A percentile compares a stretch with the other conserved stretches of the same genome.
Evolutionary conservation across 2,797 vertebrate genomes (phyloP).

Genomic region (Hephaestus fuliginosus): DNA sequence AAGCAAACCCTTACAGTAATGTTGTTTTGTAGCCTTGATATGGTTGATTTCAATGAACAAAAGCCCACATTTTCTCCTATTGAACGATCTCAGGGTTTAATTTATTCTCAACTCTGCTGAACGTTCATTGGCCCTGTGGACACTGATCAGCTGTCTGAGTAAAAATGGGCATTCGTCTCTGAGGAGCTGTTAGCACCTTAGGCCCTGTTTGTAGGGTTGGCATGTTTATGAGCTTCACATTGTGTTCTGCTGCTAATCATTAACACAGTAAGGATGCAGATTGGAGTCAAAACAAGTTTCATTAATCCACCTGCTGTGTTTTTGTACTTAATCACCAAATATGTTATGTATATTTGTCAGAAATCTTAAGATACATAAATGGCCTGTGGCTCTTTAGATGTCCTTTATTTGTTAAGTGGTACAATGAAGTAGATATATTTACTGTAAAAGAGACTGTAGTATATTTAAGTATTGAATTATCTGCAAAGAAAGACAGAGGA

Average conservation of each 20-base stretch:
- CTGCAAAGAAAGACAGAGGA: slow-evolving; percentile 17
- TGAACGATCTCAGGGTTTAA: slow-evolving; percentile 39
- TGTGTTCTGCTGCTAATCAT: slow-evolving; percentile 20
- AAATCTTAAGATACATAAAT: slow-evolving; percentile 6
- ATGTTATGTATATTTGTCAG: neutral
- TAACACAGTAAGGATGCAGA: slow-evolving; percentile 23
- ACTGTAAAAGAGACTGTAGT: slow-evolving; percentile 22
- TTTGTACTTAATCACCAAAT: neutral
- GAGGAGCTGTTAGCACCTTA: slow-evolving; percentile 42
- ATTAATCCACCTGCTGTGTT: neutral
- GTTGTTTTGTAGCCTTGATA: slow-evolving; percentile 39
- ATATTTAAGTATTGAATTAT: slow-evolving; percentile 32
- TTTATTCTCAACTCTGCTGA: slow-evolving; percentile 31
- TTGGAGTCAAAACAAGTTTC: slow-evolving; percentile 2
- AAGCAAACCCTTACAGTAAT: slow-evolving; percentile 41
- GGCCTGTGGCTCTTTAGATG: slow-evolving; percentile 22
- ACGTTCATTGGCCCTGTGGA: slow-evolving; percentile 15
- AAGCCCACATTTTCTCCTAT: slow-evolving; percentile 40
- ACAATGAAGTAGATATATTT: slow-evolving; percentile 30
- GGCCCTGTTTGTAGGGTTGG: slow-evolving; percentile 31
- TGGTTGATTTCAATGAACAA: slow-evolving; percentile 33
- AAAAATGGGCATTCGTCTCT: slow-evolving; percentile 25
- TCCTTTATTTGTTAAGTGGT: slow-evolving; percentile 23
- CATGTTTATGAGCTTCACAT: slow-evolving; percentile 23
- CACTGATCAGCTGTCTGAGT: slow-evolving; percentile 32